Evolutionary conservation across 1,140 invertebrate genomes (phyloP).

Genomic region (Stegodyphus dumicola): DNA sequence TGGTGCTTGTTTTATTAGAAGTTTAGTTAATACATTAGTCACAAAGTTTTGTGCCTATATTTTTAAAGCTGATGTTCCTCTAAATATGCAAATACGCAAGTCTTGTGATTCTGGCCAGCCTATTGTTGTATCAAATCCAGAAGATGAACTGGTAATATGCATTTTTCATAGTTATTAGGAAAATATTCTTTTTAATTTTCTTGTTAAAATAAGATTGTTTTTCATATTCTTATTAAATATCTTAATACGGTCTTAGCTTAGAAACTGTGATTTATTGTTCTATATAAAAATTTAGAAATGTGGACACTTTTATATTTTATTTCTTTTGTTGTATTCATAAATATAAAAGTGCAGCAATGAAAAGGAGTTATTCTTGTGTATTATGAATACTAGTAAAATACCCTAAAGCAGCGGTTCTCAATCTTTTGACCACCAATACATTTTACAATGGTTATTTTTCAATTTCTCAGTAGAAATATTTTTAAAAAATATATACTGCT

Average conservation of each 20-base stretch:
- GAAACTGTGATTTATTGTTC: neutral
- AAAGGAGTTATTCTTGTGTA: no score
- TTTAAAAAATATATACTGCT: no score
- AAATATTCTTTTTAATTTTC: neutral
- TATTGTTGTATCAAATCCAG: constrained; percentile 77
- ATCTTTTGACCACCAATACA: no score
- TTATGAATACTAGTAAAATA: no score
- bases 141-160: constrained; percentile 64
- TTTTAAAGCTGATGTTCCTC: constrained; percentile 76
- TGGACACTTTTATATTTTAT: neutral
- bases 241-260: neutral
- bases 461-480: no score
- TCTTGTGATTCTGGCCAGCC: constrained; percentile 82
- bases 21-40: neutral
- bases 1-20: neutral
- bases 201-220: neutral
- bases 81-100: constrained; percentile 77
- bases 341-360: neutral
- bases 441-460: no score
- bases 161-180: neutral
- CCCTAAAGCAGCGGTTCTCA: no score
- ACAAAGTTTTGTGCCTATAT: constrained; percentile 23
- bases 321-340: neutral
- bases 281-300: neutral
- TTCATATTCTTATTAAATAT: neutral